Evolutionary conservation across 1,140 invertebrate genomes (phyloP).

Genomic region (Apolygus lucorum): DNA sequence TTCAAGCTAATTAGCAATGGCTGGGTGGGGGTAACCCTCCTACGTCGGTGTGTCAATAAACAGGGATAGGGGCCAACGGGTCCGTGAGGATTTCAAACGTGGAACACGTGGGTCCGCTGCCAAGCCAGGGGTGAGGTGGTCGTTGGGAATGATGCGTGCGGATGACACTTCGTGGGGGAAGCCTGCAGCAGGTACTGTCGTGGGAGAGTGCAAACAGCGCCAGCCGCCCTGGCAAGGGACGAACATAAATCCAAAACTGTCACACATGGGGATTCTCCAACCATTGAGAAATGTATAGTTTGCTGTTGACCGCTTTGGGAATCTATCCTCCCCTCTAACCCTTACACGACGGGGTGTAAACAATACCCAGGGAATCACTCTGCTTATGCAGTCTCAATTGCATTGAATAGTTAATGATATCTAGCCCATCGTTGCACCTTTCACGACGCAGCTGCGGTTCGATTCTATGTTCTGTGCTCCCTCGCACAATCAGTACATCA

Average conservation of each 20-base stretch:
- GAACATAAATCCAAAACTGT: background rate
- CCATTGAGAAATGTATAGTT: too few relatives aligned
- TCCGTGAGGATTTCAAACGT: background rate
- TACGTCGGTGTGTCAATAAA: background rate
- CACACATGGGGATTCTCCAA: background rate
- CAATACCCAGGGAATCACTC: background rate
- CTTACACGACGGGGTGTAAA: background rate
- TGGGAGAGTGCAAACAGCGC: background rate
- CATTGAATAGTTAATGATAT: background rate
- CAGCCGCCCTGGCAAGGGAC: background rate
- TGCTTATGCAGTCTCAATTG: background rate
- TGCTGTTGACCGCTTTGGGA: background rate
- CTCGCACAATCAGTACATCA: too few relatives aligned
- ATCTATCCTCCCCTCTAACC: background rate
- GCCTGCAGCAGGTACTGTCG: background rate
- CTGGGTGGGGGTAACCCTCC: background rate
- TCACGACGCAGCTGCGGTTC: too few relatives aligned
- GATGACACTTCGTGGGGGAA: background rate
- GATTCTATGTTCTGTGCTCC: too few relatives aligned
- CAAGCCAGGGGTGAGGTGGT: too few relatives aligned
- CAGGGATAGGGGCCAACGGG: background rate
- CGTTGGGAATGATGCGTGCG: background rate
- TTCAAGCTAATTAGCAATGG: background rate
- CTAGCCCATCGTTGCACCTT: background rate
- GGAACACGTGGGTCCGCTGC: background rate